Evolutionary conservation across 1,140 invertebrate species (phyloP), one percentile per base, ranked within the genome.

Genomic region (Sycophaga agraensis): DNA sequence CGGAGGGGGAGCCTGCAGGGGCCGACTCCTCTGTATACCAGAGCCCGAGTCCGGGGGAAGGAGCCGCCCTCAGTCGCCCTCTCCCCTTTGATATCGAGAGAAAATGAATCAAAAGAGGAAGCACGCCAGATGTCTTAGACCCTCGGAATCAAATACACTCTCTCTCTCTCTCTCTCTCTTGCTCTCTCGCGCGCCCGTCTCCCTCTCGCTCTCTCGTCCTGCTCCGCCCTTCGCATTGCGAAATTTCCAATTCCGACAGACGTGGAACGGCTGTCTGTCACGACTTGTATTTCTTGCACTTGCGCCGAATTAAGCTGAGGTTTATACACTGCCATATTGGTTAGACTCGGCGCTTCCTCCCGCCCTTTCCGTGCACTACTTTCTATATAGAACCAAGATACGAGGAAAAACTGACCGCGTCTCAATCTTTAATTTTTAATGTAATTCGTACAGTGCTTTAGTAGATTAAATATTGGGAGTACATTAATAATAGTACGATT

Each of bases 21-120:
- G 28, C 11, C 11, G 28, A 11, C n/a, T n/a, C n/a, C n/a, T n/a
- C n/a, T n/a, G n/a, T n/a, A n/a, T n/a, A n/a, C n/a, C n/a, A 31
- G 28, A 65, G 54, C 37, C 17, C 21, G 28, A 56, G 34, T 59
- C 28, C 19, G 40, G 57, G 45, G 45, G 53, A 57, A 17, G 24
- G 37, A 57, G 37, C 5, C 53, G 11, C 6, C 21, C 6, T 5
- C 48, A 37, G 31, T 14, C 7, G 39, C 22, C 45, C 39, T 19
- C 24, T 22, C 55, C 28, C 43, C 14, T 54, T 54, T 54, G 50
- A 65, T 58, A 67, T 53, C 54, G 49, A 67, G 50, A 65, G 34
- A 57, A 61, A 66, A 56, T 64, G 59, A 35, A 64, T 53, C 26
- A 63, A 40, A 31, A 62, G 31, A 57, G 39, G 43, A 61, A 59